These are phyloP conservation scores for Aleiodes testaceus DNA, from an alignment of 2,888 invertebrate species.

Conservation along the genomic window DNA sequence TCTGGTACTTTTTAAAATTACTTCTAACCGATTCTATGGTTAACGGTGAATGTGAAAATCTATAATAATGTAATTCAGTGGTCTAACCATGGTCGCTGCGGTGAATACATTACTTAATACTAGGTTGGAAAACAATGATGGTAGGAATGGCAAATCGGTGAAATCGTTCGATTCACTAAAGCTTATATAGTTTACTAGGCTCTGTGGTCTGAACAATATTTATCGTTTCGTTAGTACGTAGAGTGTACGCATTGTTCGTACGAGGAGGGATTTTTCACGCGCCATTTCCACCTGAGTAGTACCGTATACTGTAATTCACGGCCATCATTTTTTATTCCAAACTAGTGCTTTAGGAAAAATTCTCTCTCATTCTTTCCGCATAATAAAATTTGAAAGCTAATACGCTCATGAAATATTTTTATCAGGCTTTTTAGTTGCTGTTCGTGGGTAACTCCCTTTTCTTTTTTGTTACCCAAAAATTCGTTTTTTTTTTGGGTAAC, in stretches of 20 bases:
- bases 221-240: neutral
- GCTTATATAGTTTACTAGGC: slow-evolving; percentile 15
- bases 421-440: neutral
- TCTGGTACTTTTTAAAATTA: too few species aligned
- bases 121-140: slow-evolving; percentile 25
- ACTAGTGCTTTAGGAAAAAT: neutral
- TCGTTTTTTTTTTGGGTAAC: too few species aligned
- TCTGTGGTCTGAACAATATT: neutral
- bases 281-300: slow-evolving; percentile 15
- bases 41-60: neutral
- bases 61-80: slow-evolving; percentile 16
- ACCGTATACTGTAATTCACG: neutral
- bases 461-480: too few species aligned
- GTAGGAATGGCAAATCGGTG: slow-evolving; percentile 11
- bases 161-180: slow-evolving; percentile 15
- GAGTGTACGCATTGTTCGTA: slow-evolving; percentile 7
- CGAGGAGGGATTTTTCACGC: slow-evolving; percentile 13
- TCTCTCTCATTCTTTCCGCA: slow-evolving; percentile 6
- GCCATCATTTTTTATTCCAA: slow-evolving; percentile 4
- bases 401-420: slow-evolving; percentile 1
- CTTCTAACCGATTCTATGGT: too few species aligned
- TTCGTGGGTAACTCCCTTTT: too few species aligned
- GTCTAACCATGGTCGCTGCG: slow-evolving; percentile 8
- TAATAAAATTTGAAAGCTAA: slow-evolving; percentile 10
- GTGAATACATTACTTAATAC: slow-evolving; percentile 16